Evolutionary conservation across 2,797 vertebrate species (phyloP).

Genomic region (Pseudopleuronectes americanus): DNA sequence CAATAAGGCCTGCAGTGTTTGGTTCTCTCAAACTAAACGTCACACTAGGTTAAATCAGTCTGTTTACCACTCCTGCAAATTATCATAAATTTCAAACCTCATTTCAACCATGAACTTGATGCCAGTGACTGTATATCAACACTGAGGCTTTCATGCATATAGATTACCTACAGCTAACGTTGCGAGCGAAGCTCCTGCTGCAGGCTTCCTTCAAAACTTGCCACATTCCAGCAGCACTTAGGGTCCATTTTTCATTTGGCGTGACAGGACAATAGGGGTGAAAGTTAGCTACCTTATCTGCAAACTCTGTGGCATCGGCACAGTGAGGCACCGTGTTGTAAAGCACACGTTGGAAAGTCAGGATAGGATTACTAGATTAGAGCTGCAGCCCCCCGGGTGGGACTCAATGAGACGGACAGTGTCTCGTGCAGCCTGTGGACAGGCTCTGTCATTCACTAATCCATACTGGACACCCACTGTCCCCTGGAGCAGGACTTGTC

Average conservation of each 20-base stretch:
- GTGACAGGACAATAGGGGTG: conserved; percentile 76
- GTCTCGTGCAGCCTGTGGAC: conserved; percentile 56
- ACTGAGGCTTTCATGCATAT: neutral
- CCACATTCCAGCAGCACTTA: conserved; percentile 64
- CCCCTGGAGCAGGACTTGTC: conserved; percentile 61
- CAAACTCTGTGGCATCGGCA: conserved; percentile 58
- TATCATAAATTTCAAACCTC: conserved; percentile 18
- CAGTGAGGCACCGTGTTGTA: conserved; percentile 42
- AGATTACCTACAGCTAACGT: conserved; percentile 34
- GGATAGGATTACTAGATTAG: conserved; percentile 74
- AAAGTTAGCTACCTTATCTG: conserved; percentile 74
- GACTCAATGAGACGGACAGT: conserved; percentile 51
- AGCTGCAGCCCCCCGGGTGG: conserved; percentile 32
- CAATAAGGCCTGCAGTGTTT: conserved; percentile 61
- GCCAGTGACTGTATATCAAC: conserved; percentile 13
- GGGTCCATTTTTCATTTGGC: conserved; percentile 66
- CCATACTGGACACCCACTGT: conserved; percentile 56
- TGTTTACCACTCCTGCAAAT: conserved; percentile 36
- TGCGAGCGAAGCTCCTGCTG: conserved; percentile 37
- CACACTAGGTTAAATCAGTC: conserved; percentile 13
- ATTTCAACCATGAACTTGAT: conserved; percentile 39
- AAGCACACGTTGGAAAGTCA: conserved; percentile 52
- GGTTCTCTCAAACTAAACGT: conserved; percentile 30
- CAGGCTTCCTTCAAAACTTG: conserved; percentile 66
- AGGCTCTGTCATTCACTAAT: conserved; percentile 73